A percentile compares a stretch with the other conserved stretches of the same genome.
phyloP scores from a whole-genome alignment of 2,113 vertebrate genomes.

The Crocuta crocuta region DNA sequence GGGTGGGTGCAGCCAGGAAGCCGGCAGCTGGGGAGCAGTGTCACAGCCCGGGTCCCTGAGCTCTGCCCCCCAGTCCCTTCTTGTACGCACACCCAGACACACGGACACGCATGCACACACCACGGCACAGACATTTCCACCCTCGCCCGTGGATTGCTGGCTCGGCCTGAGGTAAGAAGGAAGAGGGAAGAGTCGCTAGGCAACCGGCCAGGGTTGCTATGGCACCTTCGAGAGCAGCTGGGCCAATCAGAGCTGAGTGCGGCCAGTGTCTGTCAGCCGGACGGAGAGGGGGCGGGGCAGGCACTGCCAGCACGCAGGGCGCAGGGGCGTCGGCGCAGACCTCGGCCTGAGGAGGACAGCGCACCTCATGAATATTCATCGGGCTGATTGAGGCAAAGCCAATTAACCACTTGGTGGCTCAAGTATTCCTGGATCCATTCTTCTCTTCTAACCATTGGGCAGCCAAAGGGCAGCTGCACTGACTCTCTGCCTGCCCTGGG shows the following conservation, averaged over 20 bases:
- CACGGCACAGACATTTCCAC: slow-evolving; percentile 76
- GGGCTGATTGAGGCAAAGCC: slow-evolving; percentile 88
- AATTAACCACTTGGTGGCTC: slow-evolving; percentile 90
- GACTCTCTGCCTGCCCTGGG: background rate
- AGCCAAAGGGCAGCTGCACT: slow-evolving; percentile 37
- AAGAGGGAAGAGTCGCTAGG: slow-evolving; percentile 94
- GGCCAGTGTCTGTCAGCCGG: slow-evolving; percentile 92
- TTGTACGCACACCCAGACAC: background rate
- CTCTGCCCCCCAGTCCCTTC: no score
- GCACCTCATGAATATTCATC: slow-evolving; percentile 91
- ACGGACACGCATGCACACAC: background rate
- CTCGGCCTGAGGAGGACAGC: slow-evolving; percentile 86
- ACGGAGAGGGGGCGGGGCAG: slow-evolving; percentile 89
- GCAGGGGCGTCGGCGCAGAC: slow-evolving; percentile 82
- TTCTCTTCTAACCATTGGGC: slow-evolving; percentile 84
- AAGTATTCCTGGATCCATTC: slow-evolving; percentile 82
- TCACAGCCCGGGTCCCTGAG: background rate
- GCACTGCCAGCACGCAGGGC: slow-evolving; percentile 83
- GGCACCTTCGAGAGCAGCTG: slow-evolving; percentile 96
- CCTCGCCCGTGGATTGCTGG: slow-evolving; percentile 92
- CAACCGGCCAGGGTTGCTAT: slow-evolving; percentile 98
- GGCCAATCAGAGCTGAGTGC: slow-evolving; percentile 96
- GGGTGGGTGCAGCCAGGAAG: background rate
- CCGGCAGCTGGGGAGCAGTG: background rate
- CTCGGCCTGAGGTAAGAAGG: slow-evolving; percentile 88